Conservation (phyloP, 2,797 vertebrate genomes). For the Lepus townsendii region DNA sequence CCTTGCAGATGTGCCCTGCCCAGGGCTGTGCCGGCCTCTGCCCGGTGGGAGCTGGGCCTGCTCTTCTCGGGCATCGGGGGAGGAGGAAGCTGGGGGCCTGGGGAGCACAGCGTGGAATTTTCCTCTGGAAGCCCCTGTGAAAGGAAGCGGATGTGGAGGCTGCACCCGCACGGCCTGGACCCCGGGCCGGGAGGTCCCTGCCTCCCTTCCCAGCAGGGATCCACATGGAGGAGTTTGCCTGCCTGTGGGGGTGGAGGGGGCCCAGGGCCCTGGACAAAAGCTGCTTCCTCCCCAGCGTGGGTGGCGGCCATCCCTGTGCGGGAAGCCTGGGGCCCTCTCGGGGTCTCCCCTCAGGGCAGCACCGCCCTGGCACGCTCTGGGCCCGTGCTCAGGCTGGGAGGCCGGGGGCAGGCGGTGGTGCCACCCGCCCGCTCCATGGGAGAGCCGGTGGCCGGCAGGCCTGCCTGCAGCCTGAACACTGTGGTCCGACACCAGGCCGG, state of each 20-base stretch:
- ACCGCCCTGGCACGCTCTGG: too few relatives aligned
- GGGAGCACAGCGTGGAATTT: constrained; percentile 70
- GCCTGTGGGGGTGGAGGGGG: constrained; percentile 23
- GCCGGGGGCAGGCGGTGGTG: too few relatives aligned
- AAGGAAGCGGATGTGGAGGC: constrained; percentile 48
- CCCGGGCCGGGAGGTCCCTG: constrained; percentile 12
- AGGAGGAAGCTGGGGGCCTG: constrained; percentile 58
- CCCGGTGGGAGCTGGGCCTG: background rate
- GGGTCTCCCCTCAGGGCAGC: too few relatives aligned
- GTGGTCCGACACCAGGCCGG: background rate
- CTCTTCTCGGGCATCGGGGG: constrained; percentile 14
- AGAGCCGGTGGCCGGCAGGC: background rate
- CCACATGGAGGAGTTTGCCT: constrained; percentile 22
- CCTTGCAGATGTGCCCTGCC: constrained; percentile 80
- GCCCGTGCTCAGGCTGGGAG: too few relatives aligned
- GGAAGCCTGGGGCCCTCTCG: too few relatives aligned
- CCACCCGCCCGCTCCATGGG: background rate
- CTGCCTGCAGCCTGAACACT: background rate
- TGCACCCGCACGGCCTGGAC: background rate
- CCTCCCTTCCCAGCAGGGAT: constrained; percentile 65
- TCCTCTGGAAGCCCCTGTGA: constrained; percentile 80
- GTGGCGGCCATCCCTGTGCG: too few relatives aligned
- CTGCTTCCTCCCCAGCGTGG: too few relatives aligned
- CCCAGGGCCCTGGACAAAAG: too few relatives aligned
- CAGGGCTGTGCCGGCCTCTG: background rate